Conservation (phyloP, 2,113 vertebrate genomes). For the Corynorhinus townsendii region DNA sequence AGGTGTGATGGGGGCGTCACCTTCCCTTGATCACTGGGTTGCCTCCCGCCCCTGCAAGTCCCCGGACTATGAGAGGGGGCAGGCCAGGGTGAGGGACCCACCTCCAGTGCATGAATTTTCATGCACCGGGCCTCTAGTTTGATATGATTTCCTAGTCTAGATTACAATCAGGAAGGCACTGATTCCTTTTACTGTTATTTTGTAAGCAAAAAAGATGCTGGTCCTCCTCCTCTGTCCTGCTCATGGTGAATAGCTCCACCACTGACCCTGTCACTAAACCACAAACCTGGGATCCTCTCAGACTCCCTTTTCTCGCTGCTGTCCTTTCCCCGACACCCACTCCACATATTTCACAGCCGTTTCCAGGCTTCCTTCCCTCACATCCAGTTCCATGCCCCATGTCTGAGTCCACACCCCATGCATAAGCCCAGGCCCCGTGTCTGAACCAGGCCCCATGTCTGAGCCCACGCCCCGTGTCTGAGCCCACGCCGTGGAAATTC, state of each 20-base stretch:
- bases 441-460: not conserved
- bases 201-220: not conserved
- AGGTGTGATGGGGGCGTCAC: too few species aligned
- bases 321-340: not conserved
- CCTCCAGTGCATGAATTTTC: too few species aligned
- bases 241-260: not conserved
- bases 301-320: not conserved
- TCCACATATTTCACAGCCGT: not conserved
- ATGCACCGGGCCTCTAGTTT: too few species aligned
- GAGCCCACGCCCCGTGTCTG: too few species aligned
- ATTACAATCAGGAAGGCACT: not conserved
- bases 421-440: not conserved
- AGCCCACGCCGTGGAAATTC: not conserved
- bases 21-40: too few species aligned
- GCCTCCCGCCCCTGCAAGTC: too few species aligned
- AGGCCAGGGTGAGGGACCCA: too few species aligned
- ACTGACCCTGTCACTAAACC: not conserved
- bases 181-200: not conserved
- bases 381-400: not conserved
- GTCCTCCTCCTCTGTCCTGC: not conserved
- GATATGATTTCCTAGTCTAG: not conserved
- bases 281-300: not conserved
- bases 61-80: too few species aligned
- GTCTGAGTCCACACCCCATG: not conserved
- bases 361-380: not conserved